Evolutionary conservation across 2,888 invertebrate species (phyloP), one percentile per base, ranked within the genome.

Genomic region (Scrobipalpa atriplicella): DNA sequence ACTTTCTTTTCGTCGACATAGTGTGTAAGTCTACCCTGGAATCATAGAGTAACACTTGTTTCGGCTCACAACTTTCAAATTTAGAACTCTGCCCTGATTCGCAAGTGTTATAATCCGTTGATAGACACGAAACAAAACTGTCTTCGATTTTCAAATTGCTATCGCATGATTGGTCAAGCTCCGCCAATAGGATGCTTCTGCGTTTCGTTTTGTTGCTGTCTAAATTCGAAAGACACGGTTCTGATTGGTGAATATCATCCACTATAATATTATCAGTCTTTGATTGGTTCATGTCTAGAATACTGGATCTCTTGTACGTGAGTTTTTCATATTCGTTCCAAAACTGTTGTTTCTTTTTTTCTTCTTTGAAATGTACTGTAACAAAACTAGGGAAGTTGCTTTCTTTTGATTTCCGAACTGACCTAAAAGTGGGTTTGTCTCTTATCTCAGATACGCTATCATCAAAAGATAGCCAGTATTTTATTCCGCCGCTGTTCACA

Each of bases 401-500:
- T 10, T 86, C 84, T 1, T 70, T 72, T 66, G 75, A 62, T 47
- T 64, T 68, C 2, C 66, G 61, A n/a, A 63, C 43, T 29, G 65
- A 13, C 39, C 38, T 63, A 3, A 16, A 61, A 61, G 47, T 51
- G 5, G 66, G 75, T 66, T 67, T 72, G 0, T 78, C 75, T 2
- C 16, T 43, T 7, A 8, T 8, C 0, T 64, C 56, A 13, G 39
- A 39, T 3, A 41, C 1, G 65, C 77, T 80, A 13, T 90, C 88
- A 54, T 92, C 90, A 65, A 93, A 93, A 0, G 92, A 92, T 0
- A 93, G 43, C 93, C 93, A 93, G 58, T 90, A 93, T 70, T 92
- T 93, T 0, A 92, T 76, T 0, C 93, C 93, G 0, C 92, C 91
- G 0, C 77, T 81, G 51, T 89, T 84, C 60, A 81, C 84, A 0